Percentiles rank a stretch among this genome's conserved stretches.
Conservation (phyloP, 2,888 invertebrate species). For the Quadroppia sp. region DNA sequence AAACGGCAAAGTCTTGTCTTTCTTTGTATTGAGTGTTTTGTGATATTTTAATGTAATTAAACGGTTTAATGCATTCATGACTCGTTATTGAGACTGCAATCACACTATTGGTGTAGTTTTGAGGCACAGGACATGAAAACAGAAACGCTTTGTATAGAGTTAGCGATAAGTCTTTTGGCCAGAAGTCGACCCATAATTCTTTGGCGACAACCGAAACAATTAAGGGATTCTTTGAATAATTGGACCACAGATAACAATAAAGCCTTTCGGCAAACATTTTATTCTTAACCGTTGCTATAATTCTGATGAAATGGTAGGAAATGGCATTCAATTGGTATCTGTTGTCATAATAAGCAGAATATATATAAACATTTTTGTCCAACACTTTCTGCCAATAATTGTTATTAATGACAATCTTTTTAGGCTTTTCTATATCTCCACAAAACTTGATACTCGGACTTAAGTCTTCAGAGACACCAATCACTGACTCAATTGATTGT, state of each 20-base stretch:
- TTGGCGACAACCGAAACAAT: conserved; percentile 14
- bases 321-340: conserved; percentile 40
- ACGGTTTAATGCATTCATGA: conserved; percentile 57
- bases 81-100: conserved; percentile 58
- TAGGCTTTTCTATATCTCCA: neutral
- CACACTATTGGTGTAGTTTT: conserved; percentile 52
- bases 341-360: conserved; percentile 47
- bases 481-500: neutral
- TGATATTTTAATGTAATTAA: conserved; percentile 54
- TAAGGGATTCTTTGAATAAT: neutral
- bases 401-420: conserved; percentile 13
- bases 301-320: conserved; percentile 46
- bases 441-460: conserved; percentile 6
- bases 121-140: conserved; percentile 63
- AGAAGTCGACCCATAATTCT: conserved; percentile 45
- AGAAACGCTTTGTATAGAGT: conserved; percentile 59
- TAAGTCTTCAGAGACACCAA: neutral
- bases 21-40: neutral
- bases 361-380: conserved; percentile 39
- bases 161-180: conserved; percentile 41
- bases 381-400: conserved; percentile 26
- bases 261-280: conserved; percentile 28
- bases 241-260: conserved; percentile 43
- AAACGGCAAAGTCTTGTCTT: conserved; percentile 61
- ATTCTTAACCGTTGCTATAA: conserved; percentile 46